Evolutionary conservation across 2,797 vertebrate genomes (phyloP), one percentile per base, ranked within the genome.

Genomic region (Eupleurogrammus muticus): DNA sequence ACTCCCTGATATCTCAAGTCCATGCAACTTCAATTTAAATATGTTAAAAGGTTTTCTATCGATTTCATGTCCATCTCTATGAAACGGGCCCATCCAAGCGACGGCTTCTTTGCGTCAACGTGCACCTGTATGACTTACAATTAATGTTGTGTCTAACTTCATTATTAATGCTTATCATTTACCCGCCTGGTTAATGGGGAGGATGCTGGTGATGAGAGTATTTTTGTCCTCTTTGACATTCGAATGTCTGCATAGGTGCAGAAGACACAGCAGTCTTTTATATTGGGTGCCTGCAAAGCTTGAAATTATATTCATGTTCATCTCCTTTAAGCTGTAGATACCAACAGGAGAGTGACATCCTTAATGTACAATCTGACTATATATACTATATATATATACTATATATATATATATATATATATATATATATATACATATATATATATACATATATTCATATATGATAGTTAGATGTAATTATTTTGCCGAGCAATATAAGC

Each of bases 241-340:
- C 13, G 17, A 54, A 20, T 20, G 19, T 59, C 6, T 64, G 17
- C 20, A 38, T 23, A 34, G 3, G 7, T 13, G 24, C 3, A 24
- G 7, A 66, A 19, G 23, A 35, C 19, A 13, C 24, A 21, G 9
- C 9, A 20, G 13, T 16, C 7, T 0, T 32, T 55, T 40, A 21
- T 56, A 53, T 24, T 12, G 5, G 54, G 24, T 8, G 21, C 34
- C 16, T 19, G 17, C 13, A 40, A 42, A 23, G 10, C 16, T 5
- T 56, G 17, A 42, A 44, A 17, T 44, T 46, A 12, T 58, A 55
- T 16, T 52, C 10, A 44, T 44, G 2, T 46, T 17, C 5, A 53
- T 13, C 14, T 46, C 8, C 40, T 58, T 54, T 53, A 55, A 35
- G 28, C 17, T 36, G 4, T 47, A 66, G 51, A 63, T 57, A 32